These are phyloP conservation scores for Phrynosoma blainvillii DNA, from an alignment of 2,113 vertebrate species.

Conservation along the genomic window DNA sequence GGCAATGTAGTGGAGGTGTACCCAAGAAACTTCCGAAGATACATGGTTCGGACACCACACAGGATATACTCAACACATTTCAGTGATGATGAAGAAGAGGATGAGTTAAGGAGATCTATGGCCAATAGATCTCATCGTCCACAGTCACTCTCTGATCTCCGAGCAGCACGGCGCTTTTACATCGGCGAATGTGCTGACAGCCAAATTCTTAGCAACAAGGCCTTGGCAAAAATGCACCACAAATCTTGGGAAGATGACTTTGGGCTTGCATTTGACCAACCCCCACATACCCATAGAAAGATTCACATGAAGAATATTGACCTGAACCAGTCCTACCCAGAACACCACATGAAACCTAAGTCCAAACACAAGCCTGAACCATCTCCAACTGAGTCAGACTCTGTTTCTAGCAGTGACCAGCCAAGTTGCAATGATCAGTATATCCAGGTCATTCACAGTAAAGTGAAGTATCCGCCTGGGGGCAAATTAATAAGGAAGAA, in stretches of 20 bases:
- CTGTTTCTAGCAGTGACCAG: conserved; percentile 90
- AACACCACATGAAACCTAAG: conserved; percentile 77
- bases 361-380: conserved; percentile 76
- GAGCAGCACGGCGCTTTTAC: conserved; percentile 79
- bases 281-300: conserved; percentile 64
- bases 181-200: conserved; percentile 75
- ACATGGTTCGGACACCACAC: conserved; percentile 62
- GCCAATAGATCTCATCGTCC: conserved; percentile 71
- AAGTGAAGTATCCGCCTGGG: conserved; percentile 76
- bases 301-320: conserved; percentile 68
- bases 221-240: conserved; percentile 59
- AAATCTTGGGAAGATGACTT: conserved; percentile 70
- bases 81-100: conserved; percentile 84
- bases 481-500: conserved; percentile 78
- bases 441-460: conserved; percentile 86
- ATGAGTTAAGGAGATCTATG: conserved; percentile 60
- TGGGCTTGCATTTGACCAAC: conserved; percentile 62
- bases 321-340: conserved; percentile 61
- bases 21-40: conserved; percentile 78
- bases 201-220: conserved; percentile 64
- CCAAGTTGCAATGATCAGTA: conserved; percentile 90
- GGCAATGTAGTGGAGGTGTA: conserved; percentile 81
- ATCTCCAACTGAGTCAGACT: conserved; percentile 87
- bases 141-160: conserved; percentile 82
- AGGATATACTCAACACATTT: conserved; percentile 76